Percentiles rank a stretch among this genome's conserved stretches.
Evolutionary conservation across 2,888 invertebrate genomes (phyloP).

Genomic region (Temnothorax rugatulus): DNA sequence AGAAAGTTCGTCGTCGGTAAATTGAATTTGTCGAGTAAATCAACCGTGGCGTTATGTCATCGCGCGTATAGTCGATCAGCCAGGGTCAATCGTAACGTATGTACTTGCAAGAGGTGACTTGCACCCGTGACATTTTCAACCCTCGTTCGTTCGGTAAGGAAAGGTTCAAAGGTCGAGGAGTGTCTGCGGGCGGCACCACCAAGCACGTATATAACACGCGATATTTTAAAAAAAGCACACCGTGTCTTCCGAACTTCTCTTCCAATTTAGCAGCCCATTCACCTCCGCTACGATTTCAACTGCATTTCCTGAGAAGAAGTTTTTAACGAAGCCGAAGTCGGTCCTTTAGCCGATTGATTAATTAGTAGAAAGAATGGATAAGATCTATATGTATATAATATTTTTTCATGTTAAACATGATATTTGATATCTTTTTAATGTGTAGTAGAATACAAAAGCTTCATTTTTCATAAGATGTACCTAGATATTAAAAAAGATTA

Average conservation of each 20-base stretch:
- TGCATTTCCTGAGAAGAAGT: slow-evolving; percentile 29
- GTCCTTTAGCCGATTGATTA: slow-evolving; percentile 4
- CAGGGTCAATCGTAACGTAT: slow-evolving; percentile 52
- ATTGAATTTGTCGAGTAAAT: slow-evolving; percentile 54
- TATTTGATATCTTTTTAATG: neutral
- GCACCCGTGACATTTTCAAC: slow-evolving; percentile 71
- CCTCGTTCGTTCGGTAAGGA: slow-evolving; percentile 49
- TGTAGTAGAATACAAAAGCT: neutral
- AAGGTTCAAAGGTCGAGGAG: slow-evolving; percentile 68
- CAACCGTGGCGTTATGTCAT: slow-evolving; percentile 42
- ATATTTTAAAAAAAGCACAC: slow-evolving; percentile 29
- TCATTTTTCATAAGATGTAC: neutral
- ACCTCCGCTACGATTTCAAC: slow-evolving; percentile 16
- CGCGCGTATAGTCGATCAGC: slow-evolving; percentile 55
- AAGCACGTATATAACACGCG: slow-evolving; percentile 31
- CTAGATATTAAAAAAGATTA: neutral
- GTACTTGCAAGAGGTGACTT: slow-evolving; percentile 34
- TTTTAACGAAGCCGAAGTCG: slow-evolving; percentile 22
- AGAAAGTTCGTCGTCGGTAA: slow-evolving; percentile 16
- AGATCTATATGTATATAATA: neutral
- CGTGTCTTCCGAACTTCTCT: neutral
- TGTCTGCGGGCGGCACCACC: slow-evolving; percentile 25
- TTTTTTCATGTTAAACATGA: neutral
- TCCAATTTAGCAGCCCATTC: slow-evolving; percentile 45
- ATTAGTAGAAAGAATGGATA: neutral